Conservation (phyloP, 2,113 vertebrate species). For the zebrafish (Danio rerio) region GRCz12tu NC_133198.1:31232501-31233000, state of each 20-base stretch:
- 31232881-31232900: slow-evolving; percentile 57
- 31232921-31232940: slow-evolving; percentile 4
- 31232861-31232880: slow-evolving; percentile 58
- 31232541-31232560: slow-evolving; percentile 41
- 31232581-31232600: too few species aligned
- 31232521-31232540: slow-evolving; percentile 1
- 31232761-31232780: slow-evolving; percentile 85
- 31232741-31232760: slow-evolving; percentile 79
- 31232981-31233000: slow-evolving; percentile 14
- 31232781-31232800: slow-evolving; percentile 77
- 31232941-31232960: slow-evolving; percentile 25
- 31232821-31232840: slow-evolving; percentile 30
- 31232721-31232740: slow-evolving; percentile 73
- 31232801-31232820: slow-evolving; percentile 69
- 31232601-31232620: slow-evolving; percentile 61
- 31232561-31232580: slow-evolving; percentile 35
- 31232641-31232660: slow-evolving; percentile 85
- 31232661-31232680: slow-evolving; percentile 83
- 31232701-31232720: slow-evolving; percentile 83
- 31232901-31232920: background rate
- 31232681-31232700: slow-evolving; percentile 82
- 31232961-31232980: slow-evolving; percentile 45
- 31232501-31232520: background rate
- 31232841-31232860: slow-evolving; percentile 43
- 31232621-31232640: slow-evolving; percentile 70